Percentiles rank a stretch among this genome's conserved stretches.
Evolutionary conservation across 2,797 vertebrate species (phyloP).

Genomic region (Gymnodraco acuticeps): DNA sequence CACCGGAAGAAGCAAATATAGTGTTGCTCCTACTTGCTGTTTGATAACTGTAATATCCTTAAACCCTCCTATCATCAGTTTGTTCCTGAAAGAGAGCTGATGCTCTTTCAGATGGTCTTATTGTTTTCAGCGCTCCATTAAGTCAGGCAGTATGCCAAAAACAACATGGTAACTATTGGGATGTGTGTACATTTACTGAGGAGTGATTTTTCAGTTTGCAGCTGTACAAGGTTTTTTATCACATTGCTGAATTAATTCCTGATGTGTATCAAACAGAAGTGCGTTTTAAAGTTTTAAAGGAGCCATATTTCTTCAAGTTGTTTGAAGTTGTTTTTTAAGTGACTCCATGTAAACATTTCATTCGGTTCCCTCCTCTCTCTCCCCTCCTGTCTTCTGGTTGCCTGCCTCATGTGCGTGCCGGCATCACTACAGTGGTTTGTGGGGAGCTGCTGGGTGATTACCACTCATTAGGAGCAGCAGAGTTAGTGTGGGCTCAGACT

Average conservation of each 20-base stretch:
- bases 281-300: slow-evolving; percentile 32
- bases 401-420: slow-evolving; percentile 73
- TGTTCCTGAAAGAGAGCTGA: slow-evolving; percentile 40
- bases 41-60: slow-evolving; percentile 53
- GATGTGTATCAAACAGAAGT: slow-evolving; percentile 47
- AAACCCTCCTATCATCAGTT: slow-evolving; percentile 45
- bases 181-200: slow-evolving; percentile 65
- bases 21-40: slow-evolving; percentile 30
- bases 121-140: slow-evolving; percentile 67
- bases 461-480: slow-evolving; percentile 81
- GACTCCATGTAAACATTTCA: slow-evolving; percentile 70
- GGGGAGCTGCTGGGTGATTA: slow-evolving; percentile 82
- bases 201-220: slow-evolving; percentile 46
- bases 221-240: slow-evolving; percentile 52
- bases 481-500: slow-evolving; percentile 74
- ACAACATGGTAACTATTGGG: slow-evolving; percentile 68
- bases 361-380: slow-evolving; percentile 35
- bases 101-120: slow-evolving; percentile 48
- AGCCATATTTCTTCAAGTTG: slow-evolving; percentile 45
- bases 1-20: slow-evolving; percentile 57
- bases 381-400: slow-evolving; percentile 34
- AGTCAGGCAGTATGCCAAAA: slow-evolving; percentile 65
- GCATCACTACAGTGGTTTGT: slow-evolving; percentile 76
- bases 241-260: slow-evolving; percentile 60
- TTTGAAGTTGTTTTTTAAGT: slow-evolving; percentile 66